Evolutionary conservation across 2,888 invertebrate species (phyloP), one percentile per base, ranked within the genome.

Genomic region (Sarcophaga subvicina): DNA sequence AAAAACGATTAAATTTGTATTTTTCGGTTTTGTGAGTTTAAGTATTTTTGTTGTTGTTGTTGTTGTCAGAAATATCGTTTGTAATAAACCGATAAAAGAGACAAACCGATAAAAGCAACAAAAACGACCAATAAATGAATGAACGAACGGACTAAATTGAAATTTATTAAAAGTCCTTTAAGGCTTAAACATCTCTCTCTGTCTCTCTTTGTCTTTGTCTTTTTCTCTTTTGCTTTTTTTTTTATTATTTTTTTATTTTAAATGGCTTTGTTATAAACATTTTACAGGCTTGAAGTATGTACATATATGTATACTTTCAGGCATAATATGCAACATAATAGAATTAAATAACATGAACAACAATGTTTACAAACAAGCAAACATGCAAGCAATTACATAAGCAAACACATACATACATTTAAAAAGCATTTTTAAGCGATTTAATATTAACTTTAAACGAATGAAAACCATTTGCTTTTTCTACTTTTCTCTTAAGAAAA

Each of bases 131-230:
- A 59, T 37, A 22, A 59, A 14, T 17, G 45, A 66, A 22, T 37
- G 12, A 45, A 66, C 45, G 37, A 37, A 37, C 37, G 37, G 37
- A 37, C 37, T 37, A 37, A 37, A 59, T 66, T 73, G 66, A 73
- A 73, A 47, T 73, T 80, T 64, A 47, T 67, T 75, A 69, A 75
- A 37, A 75, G 25, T 73, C 60, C 60, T 66, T 80, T 54, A 67
- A 60, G 66, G 66, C 66, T 66, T 72, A 71, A 70, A 25, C 37
- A 37, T 37, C 8, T 37, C 37, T 37, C 37, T 37, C 10, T 37
- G 8, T 37, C 8, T 37, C 37, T 37, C 1, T 27, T 0, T 37
- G 6, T 37, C 37, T 8, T 3, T 37, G 0, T 37, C 37, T 10
- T 0, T 37, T 10, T 37, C 37, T 37, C 10, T 37, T 2, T 10